Percentiles rank a stretch among this genome's conserved stretches.
These are phyloP conservation scores for Drosophila navojoa DNA, from an alignment of 1,140 invertebrate genomes.

Conservation along the genomic window DNA sequence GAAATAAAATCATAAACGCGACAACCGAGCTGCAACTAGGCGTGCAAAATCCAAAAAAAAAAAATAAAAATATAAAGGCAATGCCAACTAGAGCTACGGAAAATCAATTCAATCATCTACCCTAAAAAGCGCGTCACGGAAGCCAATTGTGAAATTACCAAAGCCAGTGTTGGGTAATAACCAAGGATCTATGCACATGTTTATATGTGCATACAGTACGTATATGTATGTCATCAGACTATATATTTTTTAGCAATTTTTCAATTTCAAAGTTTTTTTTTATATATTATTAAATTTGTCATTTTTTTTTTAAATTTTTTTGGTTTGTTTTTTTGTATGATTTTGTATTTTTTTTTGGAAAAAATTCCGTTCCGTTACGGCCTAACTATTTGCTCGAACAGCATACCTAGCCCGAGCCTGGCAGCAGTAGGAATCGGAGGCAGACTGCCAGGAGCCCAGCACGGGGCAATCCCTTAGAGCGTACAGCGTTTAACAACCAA, in stretches of 20 bases:
- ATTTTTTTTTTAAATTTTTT: background rate
- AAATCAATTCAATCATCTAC: slow-evolving; percentile 28
- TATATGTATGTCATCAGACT: slow-evolving; percentile 18
- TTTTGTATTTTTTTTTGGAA: background rate
- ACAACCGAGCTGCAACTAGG: slow-evolving; percentile 20
- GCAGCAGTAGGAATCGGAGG: slow-evolving; percentile 52
- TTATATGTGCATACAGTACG: slow-evolving; percentile 8
- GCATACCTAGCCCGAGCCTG: slow-evolving; percentile 49
- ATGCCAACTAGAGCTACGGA: slow-evolving; percentile 16
- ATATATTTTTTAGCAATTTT: slow-evolving; percentile 7
- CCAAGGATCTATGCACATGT: slow-evolving; percentile 11
- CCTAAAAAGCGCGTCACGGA: slow-evolving; percentile 59
- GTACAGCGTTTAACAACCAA: slow-evolving; percentile 70
- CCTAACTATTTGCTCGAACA: slow-evolving; percentile 22
- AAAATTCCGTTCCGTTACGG: slow-evolving; percentile 20
- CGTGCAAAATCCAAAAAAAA: slow-evolving; percentile 45
- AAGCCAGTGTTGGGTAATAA: slow-evolving; percentile 18
- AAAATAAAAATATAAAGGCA: background rate
- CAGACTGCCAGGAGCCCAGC: slow-evolving; percentile 28
- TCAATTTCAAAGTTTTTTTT: background rate
- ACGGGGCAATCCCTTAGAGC: slow-evolving; percentile 41
- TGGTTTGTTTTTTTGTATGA: background rate
- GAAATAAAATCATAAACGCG: slow-evolving; percentile 8
- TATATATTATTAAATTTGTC: background rate
- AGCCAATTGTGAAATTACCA: slow-evolving; percentile 60